Evolutionary conservation across 2,797 vertebrate genomes (phyloP).

Genomic region (Corythornis leucogaster): DNA sequence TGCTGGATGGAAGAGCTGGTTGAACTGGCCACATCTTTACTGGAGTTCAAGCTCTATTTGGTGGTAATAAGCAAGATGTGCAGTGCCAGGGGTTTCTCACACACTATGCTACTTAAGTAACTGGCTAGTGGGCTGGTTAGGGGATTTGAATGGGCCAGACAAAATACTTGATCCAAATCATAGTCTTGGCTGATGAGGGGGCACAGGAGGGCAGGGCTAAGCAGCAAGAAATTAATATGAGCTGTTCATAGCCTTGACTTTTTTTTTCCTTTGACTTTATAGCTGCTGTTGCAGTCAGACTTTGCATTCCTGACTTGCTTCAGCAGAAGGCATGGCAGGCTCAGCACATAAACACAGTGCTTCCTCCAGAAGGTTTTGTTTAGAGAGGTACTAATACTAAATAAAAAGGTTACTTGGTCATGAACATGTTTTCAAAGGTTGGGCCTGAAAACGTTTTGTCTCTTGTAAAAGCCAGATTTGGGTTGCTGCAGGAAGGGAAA

Average conservation of each 20-base stretch:
- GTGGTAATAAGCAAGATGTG: background rate
- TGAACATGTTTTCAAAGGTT: background rate
- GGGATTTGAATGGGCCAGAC: background rate
- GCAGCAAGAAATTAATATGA: background rate
- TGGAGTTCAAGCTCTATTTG: background rate
- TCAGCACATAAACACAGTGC: background rate
- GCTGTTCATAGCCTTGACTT: background rate
- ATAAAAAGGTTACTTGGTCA: background rate
- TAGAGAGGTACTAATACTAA: background rate
- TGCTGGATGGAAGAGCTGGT: background rate
- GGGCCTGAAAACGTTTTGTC: background rate
- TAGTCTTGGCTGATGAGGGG: background rate
- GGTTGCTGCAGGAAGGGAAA: background rate
- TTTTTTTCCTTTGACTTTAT: background rate
- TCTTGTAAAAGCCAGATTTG: background rate
- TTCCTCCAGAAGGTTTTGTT: constrained; percentile 7
- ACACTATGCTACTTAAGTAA: background rate
- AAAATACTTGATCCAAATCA: background rate
- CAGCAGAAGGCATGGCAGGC: background rate
- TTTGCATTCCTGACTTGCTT: background rate
- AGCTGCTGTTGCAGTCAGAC: background rate
- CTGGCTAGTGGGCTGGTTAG: background rate
- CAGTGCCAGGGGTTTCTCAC: background rate
- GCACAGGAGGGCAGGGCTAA: background rate
- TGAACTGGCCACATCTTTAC: background rate